Conservation (phyloP, 2,888 invertebrate species). For the Teleiodes luculella region DNA sequence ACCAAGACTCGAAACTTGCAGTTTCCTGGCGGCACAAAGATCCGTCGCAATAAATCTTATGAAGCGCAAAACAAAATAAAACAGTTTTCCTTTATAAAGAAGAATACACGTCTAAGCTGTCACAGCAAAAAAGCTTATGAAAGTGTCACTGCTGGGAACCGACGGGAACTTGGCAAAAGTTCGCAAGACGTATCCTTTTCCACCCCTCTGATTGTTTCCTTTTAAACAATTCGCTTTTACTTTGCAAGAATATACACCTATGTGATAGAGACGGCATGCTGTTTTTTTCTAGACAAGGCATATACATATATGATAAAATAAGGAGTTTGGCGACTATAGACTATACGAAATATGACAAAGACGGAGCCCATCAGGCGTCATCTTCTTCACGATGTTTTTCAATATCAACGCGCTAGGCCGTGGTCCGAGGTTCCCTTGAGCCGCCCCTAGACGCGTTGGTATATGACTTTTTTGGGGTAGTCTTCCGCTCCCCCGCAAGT, state of each 20-base stretch:
- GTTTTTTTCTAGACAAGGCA: too few species aligned
- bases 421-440: too few species aligned
- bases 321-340: too few species aligned
- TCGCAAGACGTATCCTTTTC: slow-evolving; percentile 40
- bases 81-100: slow-evolving; percentile 36
- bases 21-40: slow-evolving; percentile 9
- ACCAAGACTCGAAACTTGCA: neutral
- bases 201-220: slow-evolving; percentile 27
- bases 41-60: neutral
- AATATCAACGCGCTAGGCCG: too few species aligned
- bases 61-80: slow-evolving; percentile 23
- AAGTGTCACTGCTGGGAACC: slow-evolving; percentile 41
- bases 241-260: neutral
- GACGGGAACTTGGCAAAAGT: slow-evolving; percentile 30
- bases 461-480: too few species aligned
- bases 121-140: slow-evolving; percentile 49
- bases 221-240: slow-evolving; percentile 1
- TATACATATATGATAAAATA: too few species aligned
- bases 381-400: too few species aligned
- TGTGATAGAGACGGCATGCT: too few species aligned
- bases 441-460: too few species aligned
- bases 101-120: slow-evolving; percentile 45
- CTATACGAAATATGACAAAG: too few species aligned
- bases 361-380: too few species aligned
- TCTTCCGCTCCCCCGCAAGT: too few species aligned